phyloP scores from a whole-genome alignment of 2,888 invertebrate species.

The Apocheima hispidaria region DNA sequence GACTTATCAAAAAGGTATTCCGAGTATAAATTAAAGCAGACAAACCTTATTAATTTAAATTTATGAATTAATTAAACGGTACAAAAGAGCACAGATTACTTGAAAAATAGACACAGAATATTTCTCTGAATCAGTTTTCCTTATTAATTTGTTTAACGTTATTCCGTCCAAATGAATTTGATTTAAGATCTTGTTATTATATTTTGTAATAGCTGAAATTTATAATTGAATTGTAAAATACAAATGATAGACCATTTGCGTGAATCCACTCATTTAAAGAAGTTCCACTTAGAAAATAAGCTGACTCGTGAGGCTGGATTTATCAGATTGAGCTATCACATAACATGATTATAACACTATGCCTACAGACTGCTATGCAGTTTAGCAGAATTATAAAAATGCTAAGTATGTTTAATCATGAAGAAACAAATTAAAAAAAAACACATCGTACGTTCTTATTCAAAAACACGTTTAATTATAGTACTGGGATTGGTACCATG shows the following conservation, averaged over 20 bases:
- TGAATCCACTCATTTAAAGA: no score
- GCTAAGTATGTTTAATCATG: no score
- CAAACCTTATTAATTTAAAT: slow-evolving; percentile 35
- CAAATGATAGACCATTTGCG: neutral
- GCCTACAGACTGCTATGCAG: no score
- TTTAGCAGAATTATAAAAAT: no score
- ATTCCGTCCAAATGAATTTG: slow-evolving; percentile 1
- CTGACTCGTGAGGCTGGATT: no score
- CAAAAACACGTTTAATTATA: no score
- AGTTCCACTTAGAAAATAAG: no score
- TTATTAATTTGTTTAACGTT: slow-evolving; percentile 9
- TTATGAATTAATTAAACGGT: slow-evolving; percentile 37
- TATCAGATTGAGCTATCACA: no score
- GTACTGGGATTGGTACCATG: no score
- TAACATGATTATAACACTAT: no score
- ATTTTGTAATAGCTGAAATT: neutral
- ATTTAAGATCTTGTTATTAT: neutral
- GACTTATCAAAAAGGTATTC: slow-evolving; percentile 21
- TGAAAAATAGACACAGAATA: slow-evolving; percentile 27
- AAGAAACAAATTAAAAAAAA: no score
- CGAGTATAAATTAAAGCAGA: slow-evolving; percentile 24
- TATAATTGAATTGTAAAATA: neutral
- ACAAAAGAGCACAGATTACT: slow-evolving; percentile 32
- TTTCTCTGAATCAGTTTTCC: slow-evolving; percentile 22
- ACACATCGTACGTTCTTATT: no score